These are phyloP conservation scores for Aurelia aurita DNA, from an alignment of 30 jellyfish, hydroid and myxozoan species.

Conservation along the genomic window DNA sequence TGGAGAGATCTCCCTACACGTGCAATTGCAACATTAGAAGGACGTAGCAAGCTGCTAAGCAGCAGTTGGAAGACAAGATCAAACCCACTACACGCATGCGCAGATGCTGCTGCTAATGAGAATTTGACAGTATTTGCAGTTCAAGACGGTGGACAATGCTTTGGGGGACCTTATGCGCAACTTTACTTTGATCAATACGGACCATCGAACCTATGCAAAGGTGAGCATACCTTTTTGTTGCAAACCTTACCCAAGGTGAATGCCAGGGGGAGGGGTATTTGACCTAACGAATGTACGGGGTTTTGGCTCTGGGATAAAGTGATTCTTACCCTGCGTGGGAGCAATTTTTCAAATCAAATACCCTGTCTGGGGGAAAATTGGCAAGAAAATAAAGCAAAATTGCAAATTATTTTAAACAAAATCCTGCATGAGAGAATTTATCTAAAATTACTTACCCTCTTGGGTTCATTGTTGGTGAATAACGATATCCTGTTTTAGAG, in stretches of 20 bases:
- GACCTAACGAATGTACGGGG: no score
- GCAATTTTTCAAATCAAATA: no score
- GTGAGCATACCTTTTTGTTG: slow-evolving; percentile 37
- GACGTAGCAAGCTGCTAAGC: slow-evolving; percentile 69
- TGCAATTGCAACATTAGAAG: slow-evolving; percentile 87
- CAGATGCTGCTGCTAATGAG: slow-evolving; percentile 77
- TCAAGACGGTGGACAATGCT: slow-evolving; percentile 99
- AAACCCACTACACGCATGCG: slow-evolving; percentile 84
- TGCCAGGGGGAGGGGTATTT: no score
- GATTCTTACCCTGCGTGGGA: no score
- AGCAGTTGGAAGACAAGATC: slow-evolving; percentile 71
- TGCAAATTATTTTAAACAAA: no score
- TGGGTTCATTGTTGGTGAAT: no score
- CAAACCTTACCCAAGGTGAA: neutral
- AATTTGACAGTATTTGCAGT: slow-evolving; percentile 81
- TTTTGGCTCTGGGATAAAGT: no score
- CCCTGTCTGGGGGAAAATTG: no score
- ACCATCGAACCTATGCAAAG: slow-evolving; percentile 96
- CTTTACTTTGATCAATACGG: slow-evolving; percentile 84
- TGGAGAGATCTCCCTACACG: slow-evolving; percentile 93
- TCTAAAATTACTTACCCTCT: no score
- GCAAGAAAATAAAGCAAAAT: no score
- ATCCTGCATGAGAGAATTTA: no score
- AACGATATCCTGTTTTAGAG: no score
- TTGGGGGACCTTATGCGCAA: slow-evolving; percentile 87